Conservation (phyloP, 2,113 vertebrate genomes). For the Festucalex cinctus region DNA sequence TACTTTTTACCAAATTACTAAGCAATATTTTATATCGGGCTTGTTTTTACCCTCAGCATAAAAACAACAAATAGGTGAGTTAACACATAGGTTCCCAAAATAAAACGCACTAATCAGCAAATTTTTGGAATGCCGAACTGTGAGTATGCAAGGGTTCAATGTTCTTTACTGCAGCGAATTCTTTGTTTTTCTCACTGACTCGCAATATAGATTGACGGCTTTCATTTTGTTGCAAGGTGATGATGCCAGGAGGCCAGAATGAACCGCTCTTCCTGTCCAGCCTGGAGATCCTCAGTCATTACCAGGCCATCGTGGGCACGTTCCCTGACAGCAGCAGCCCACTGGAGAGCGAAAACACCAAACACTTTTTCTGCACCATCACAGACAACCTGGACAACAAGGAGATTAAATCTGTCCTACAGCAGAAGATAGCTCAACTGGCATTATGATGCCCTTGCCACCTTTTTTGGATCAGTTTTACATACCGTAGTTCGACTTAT, state of each 20-base stretch:
- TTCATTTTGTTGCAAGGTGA: constrained; percentile 66
- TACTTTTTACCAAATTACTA: background rate
- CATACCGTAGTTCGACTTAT: background rate
- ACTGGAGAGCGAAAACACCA: constrained; percentile 80
- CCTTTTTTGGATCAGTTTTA: background rate
- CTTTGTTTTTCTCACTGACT: background rate
- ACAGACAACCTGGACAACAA: constrained; percentile 72
- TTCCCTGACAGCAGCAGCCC: constrained; percentile 69
- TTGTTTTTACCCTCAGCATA: no score
- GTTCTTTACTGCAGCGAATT: background rate
- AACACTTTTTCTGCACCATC: constrained; percentile 84
- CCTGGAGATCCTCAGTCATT: constrained; percentile 85
- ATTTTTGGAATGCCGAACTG: background rate
- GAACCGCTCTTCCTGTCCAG: constrained; percentile 82
- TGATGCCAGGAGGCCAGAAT: constrained; percentile 77
- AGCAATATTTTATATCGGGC: background rate
- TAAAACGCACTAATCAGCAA: background rate
- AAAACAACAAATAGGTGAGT: background rate
- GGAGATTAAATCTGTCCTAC: constrained; percentile 80
- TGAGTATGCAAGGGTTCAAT: background rate
- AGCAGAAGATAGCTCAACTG: constrained; percentile 90
- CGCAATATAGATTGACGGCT: background rate
- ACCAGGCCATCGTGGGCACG: constrained; percentile 70
- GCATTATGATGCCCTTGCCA: constrained; percentile 16
- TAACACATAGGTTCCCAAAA: background rate